phyloP scores from a whole-genome alignment of 2,888 invertebrate genomes.

The Patella caerulea region DNA sequence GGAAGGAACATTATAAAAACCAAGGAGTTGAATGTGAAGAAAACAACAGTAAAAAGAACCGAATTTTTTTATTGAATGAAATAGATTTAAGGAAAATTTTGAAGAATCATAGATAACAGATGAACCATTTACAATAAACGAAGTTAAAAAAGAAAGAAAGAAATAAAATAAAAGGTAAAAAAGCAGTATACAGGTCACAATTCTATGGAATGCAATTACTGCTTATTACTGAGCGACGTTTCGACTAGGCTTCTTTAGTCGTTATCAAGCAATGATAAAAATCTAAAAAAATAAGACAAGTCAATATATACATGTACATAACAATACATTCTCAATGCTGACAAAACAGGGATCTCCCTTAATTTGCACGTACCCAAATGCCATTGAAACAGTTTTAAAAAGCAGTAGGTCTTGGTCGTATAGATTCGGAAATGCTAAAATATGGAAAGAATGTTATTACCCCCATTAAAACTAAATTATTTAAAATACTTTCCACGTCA shows the following conservation, averaged over 20 bases:
- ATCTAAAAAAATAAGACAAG: too few relatives aligned
- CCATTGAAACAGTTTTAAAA: too few relatives aligned
- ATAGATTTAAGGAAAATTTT: background rate
- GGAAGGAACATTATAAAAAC: background rate
- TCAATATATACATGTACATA: too few relatives aligned
- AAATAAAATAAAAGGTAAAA: background rate
- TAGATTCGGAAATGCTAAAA: background rate
- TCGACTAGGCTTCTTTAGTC: too few relatives aligned
- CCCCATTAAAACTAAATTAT: background rate
- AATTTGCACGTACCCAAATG: too few relatives aligned
- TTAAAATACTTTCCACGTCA: too few relatives aligned
- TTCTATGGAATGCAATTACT: too few relatives aligned
- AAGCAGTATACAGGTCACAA: too few relatives aligned
- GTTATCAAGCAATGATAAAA: too few relatives aligned
- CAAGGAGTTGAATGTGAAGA: background rate
- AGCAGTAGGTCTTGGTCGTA: background rate
- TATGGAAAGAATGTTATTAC: background rate
- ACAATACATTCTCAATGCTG: too few relatives aligned
- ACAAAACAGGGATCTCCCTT: too few relatives aligned
- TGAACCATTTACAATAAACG: background rate
- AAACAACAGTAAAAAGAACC: background rate
- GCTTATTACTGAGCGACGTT: too few relatives aligned
- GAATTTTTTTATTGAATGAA: background rate
- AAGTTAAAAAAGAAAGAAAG: slow-evolving; percentile 2
- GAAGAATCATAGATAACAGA: background rate